These are phyloP conservation scores for Thinocorus orbignyianus DNA, from an alignment of 2,113 vertebrate species.

Conservation along the genomic window DNA sequence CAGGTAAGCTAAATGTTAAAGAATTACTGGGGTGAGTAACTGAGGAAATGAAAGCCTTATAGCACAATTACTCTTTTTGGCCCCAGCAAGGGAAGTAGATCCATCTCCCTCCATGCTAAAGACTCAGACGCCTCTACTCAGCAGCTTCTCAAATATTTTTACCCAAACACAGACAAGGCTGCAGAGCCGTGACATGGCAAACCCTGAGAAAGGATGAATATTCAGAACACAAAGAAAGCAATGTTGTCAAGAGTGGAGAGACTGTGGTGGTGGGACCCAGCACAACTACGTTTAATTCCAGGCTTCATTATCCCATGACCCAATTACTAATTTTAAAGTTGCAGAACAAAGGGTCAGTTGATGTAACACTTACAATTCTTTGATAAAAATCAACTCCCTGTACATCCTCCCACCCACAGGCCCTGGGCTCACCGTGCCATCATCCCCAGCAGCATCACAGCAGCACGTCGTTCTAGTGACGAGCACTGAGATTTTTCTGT, in stretches of 20 bases:
- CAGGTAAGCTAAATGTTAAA: background rate
- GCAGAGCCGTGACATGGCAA: background rate
- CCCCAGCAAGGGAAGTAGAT: background rate
- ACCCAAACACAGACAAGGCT: background rate
- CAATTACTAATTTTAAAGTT: background rate
- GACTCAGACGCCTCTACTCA: background rate
- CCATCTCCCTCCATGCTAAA: background rate
- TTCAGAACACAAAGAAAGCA: background rate
- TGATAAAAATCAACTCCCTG: background rate
- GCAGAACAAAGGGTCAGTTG: background rate
- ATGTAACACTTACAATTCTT: background rate
- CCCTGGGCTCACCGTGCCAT: constrained; percentile 84
- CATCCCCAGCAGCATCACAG: constrained; percentile 91
- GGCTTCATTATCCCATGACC: background rate
- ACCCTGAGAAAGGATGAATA: background rate
- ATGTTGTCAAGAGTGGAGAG: background rate
- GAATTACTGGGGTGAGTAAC: background rate
- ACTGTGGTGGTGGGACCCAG: background rate
- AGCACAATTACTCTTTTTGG: background rate
- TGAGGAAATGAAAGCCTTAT: background rate
- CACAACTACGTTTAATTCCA: background rate
- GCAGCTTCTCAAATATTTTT: background rate
- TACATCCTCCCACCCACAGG: background rate
- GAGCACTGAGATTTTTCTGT: constrained; percentile 84
- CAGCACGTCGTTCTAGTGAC: constrained; percentile 77